Percentiles rank a stretch among this genome's conserved stretches.
phyloP scores from a whole-genome alignment of 2,888 invertebrate species.

The Halictus ligatus region DNA sequence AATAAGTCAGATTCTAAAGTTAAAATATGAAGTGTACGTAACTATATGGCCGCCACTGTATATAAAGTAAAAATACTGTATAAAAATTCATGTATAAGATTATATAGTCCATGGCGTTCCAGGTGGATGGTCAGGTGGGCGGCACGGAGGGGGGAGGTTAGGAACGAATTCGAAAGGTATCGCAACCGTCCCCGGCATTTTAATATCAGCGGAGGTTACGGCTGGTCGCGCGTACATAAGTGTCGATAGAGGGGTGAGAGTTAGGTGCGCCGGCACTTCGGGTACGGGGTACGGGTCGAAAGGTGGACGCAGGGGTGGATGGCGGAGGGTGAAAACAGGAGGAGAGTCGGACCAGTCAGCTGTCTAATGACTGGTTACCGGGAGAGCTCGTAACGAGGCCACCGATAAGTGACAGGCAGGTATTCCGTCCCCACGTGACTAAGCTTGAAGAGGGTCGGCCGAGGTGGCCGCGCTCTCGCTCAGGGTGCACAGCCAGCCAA shows the following conservation, averaged over 20 bases:
- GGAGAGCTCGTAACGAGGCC: constrained; percentile 73
- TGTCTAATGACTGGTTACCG: constrained; percentile 80
- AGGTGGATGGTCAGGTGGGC: background rate
- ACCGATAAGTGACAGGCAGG: constrained; percentile 76
- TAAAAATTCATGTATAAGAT: background rate
- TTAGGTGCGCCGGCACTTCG: constrained; percentile 31
- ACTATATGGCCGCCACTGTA: too few species aligned
- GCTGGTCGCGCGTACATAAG: constrained; percentile 21
- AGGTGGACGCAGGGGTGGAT: constrained; percentile 20
- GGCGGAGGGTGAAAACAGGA: background rate
- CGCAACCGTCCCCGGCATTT: constrained; percentile 43
- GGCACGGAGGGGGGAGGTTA: background rate
- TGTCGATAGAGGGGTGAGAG: constrained; percentile 10
- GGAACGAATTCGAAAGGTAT: background rate
- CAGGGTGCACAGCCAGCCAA: constrained; percentile 20
- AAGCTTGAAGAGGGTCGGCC: constrained; percentile 58
- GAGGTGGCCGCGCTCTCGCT: constrained; percentile 45
- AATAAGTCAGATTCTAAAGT: too few species aligned
- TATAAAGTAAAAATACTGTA: too few species aligned
- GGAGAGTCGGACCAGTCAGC: constrained; percentile 59
- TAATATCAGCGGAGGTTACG: constrained; percentile 55
- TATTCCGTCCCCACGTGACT: constrained; percentile 65
- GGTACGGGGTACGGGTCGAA: constrained; percentile 29
- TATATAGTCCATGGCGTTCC: background rate
- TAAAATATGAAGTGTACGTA: too few species aligned